These are phyloP conservation scores for Chlorodrepanis virens DNA, from an alignment of 2,113 vertebrate genomes.

Conservation along the genomic window DNA sequence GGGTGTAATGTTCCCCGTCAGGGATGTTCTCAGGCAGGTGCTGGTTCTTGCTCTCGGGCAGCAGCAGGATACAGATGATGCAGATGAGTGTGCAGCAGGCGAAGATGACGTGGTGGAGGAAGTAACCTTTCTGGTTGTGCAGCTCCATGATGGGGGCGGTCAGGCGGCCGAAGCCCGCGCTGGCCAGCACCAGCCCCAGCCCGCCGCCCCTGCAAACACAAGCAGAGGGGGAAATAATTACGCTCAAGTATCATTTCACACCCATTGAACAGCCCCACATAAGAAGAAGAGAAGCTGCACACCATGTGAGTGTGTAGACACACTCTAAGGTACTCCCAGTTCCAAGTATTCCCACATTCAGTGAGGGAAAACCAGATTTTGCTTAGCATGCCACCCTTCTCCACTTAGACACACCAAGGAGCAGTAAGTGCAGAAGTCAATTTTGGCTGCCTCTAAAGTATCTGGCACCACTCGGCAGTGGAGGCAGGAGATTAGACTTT, in stretches of 20 bases:
- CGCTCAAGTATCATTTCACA: background rate
- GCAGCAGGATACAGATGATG: slow-evolving; percentile 96
- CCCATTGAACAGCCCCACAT: background rate
- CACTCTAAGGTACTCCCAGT: background rate
- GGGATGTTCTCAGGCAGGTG: slow-evolving; percentile 91
- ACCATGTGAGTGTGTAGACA: background rate
- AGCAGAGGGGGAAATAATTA: background rate
- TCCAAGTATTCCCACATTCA: background rate
- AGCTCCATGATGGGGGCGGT: slow-evolving; percentile 97
- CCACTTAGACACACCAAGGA: background rate
- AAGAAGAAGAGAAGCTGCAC: background rate
- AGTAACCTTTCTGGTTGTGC: slow-evolving; percentile 99
- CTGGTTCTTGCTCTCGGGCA: slow-evolving; percentile 91
- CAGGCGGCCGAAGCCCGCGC: slow-evolving; percentile 93
- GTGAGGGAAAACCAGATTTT: background rate
- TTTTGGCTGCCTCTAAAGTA: background rate
- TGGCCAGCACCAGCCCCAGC: slow-evolving; percentile 92
- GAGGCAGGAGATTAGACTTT: background rate
- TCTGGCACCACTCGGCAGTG: background rate
- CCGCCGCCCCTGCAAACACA: slow-evolving; percentile 83
- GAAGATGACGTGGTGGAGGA: slow-evolving; percentile 96
- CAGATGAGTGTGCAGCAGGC: slow-evolving; percentile 98
- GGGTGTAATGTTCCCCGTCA: slow-evolving; percentile 89
- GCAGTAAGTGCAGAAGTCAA: background rate
- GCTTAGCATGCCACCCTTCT: background rate